A percentile compares a stretch with the other conserved stretches of the same genome.
These are phyloP conservation scores for Trachelus stipa DNA, from an alignment of 2,888 invertebrate genomes.

Conservation along the genomic window DNA sequence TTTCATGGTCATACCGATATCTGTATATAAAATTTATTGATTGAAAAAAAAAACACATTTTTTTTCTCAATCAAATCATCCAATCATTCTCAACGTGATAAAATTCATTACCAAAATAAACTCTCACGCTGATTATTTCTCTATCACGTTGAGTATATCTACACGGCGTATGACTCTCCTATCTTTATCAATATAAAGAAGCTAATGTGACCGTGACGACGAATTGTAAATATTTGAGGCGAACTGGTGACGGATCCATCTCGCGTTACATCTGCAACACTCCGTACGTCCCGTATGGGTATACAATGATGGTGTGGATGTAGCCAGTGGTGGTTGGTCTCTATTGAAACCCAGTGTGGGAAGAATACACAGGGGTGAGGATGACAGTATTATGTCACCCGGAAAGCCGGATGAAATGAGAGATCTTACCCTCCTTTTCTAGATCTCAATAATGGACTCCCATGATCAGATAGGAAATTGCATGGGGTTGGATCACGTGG, in stretches of 20 bases:
- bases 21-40: background rate
- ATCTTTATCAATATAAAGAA: background rate
- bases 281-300: background rate
- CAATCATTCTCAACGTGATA: background rate
- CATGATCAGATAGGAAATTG: constrained; percentile 56
- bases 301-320: background rate
- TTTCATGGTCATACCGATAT: background rate
- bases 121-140: background rate
- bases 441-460: constrained; percentile 43
- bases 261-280: constrained; percentile 17
- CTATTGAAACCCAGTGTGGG: constrained; percentile 52
- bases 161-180: background rate
- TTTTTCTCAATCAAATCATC: background rate
- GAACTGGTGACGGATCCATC: constrained; percentile 21
- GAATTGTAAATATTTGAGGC: constrained; percentile 24
- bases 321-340: background rate
- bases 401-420: constrained; percentile 50
- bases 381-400: constrained; percentile 49
- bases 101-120: constrained; percentile 8
- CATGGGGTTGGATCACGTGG: constrained; percentile 48
- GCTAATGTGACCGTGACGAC: background rate
- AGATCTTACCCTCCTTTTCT: constrained; percentile 40
- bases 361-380: constrained; percentile 52
- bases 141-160: background rate
- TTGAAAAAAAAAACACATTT: background rate